Percentiles rank a stretch among this genome's conserved stretches.
These are phyloP conservation scores for Magallana ariakensis DNA, from an alignment of 1,140 invertebrate species.

Conservation along the genomic window DNA sequence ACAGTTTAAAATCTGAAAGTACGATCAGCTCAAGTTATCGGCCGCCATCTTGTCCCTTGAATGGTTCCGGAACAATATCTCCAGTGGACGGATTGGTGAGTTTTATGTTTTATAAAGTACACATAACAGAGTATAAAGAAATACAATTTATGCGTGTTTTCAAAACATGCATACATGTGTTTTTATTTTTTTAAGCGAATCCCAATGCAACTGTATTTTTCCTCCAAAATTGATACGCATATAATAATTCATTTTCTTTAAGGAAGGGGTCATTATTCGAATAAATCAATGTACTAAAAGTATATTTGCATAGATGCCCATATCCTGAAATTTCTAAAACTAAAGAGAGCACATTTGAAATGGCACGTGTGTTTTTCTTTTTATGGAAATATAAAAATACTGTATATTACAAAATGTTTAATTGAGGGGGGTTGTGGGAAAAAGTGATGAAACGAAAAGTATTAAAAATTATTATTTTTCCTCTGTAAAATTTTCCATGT, in stretches of 20 bases:
- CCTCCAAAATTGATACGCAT: neutral
- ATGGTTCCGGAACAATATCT: conserved; percentile 32
- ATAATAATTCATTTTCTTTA: neutral
- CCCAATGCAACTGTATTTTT: neutral
- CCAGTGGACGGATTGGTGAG: neutral
- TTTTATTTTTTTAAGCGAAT: neutral
- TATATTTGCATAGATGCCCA: neutral
- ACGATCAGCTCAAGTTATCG: neutral
- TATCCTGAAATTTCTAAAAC: neutral
- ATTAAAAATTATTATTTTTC: no score
- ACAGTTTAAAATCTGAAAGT: neutral
- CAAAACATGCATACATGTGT: neutral
- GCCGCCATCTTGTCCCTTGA: conserved; percentile 11
- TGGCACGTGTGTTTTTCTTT: no score
- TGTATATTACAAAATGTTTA: no score
- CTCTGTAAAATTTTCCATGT: no score
- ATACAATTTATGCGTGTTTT: no score
- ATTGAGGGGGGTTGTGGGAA: no score
- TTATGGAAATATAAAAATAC: no score
- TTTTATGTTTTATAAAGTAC: no score
- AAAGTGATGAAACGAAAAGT: no score
- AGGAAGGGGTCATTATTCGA: neutral
- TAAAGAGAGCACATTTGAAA: no score
- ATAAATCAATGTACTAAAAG: no score
- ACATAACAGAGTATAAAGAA: no score